Percentiles rank a stretch among this genome's conserved stretches.
Conservation (phyloP, 2,888 invertebrate genomes). For the Kryphioiulus occultus region DNA sequence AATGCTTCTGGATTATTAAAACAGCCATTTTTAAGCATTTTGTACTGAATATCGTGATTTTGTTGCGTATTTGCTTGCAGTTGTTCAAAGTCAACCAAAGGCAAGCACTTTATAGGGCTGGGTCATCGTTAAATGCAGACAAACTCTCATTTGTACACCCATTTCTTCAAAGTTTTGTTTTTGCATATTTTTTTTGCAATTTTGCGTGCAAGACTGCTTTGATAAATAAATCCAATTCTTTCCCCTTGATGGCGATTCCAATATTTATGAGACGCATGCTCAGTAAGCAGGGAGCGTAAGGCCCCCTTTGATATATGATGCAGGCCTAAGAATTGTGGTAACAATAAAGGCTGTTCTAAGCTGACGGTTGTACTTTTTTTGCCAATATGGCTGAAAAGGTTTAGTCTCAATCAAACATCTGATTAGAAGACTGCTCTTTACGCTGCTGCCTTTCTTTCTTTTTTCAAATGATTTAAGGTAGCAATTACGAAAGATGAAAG, state of each 20-base stretch:
- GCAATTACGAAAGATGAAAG: slow-evolving; percentile 26
- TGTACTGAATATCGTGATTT: no score
- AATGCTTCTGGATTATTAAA: no score
- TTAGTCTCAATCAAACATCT: slow-evolving; percentile 35
- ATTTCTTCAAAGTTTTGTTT: background rate
- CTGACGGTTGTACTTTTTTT: background rate
- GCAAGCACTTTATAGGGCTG: no score
- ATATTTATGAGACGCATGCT: slow-evolving; percentile 1
- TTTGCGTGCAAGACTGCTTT: background rate
- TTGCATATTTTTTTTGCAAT: background rate
- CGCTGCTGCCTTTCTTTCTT: background rate
- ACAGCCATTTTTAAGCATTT: no score
- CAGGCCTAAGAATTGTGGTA: background rate
- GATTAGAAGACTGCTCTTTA: background rate
- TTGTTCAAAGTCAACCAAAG: no score
- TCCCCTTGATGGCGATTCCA: background rate
- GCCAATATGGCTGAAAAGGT: slow-evolving; percentile 35
- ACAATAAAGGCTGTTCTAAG: background rate
- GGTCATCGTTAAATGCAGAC: no score
- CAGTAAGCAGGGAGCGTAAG: background rate
- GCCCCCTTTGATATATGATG: background rate
- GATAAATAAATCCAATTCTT: background rate
- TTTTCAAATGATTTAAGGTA: slow-evolving; percentile 18
- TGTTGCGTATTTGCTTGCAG: no score
- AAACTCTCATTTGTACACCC: background rate